Conservation (phyloP, 2,888 invertebrate species). For the Anorthoa munda region DNA sequence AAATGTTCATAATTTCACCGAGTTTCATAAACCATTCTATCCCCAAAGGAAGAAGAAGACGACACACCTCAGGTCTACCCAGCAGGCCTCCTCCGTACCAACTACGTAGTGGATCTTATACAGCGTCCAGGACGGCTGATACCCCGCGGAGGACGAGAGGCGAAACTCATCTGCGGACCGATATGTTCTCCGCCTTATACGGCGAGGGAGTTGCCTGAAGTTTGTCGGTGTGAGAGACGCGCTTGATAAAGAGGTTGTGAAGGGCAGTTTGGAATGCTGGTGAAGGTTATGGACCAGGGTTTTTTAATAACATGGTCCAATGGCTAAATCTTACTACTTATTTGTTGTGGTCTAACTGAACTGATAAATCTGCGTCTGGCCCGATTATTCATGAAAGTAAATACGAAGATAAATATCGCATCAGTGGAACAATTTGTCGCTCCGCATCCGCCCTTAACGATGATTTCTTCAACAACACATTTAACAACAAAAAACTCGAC, state of each 20-base stretch:
- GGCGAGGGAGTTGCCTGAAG: constrained; percentile 68
- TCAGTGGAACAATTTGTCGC: too few species aligned
- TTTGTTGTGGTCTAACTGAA: neutral
- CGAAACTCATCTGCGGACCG: constrained; percentile 75
- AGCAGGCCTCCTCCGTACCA: constrained; percentile 90
- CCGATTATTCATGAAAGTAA: neutral
- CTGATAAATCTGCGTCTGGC: neutral
- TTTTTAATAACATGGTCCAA: neutral
- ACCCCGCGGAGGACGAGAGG: constrained; percentile 79
- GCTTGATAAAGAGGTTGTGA: neutral
- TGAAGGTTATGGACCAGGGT: neutral
- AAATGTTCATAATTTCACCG: too few species aligned
- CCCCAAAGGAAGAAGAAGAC: constrained; percentile 30
- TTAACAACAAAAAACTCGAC: too few species aligned
- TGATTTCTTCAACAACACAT: too few species aligned
- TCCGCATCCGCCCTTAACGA: too few species aligned
- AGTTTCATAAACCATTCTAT: neutral
- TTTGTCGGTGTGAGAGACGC: constrained; percentile 71
- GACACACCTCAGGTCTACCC: constrained; percentile 80
- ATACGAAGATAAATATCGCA: too few species aligned
- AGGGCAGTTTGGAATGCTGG: too few species aligned
- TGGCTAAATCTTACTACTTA: too few species aligned
- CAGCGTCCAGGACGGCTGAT: constrained; percentile 86
- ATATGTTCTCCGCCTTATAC: constrained; percentile 72
- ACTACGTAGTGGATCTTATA: constrained; percentile 92